Percentiles rank a stretch among this genome's conserved stretches.
These are phyloP conservation scores for Odontothrips loti DNA, from an alignment of 2,888 invertebrate genomes.

Conservation along the genomic window DNA sequence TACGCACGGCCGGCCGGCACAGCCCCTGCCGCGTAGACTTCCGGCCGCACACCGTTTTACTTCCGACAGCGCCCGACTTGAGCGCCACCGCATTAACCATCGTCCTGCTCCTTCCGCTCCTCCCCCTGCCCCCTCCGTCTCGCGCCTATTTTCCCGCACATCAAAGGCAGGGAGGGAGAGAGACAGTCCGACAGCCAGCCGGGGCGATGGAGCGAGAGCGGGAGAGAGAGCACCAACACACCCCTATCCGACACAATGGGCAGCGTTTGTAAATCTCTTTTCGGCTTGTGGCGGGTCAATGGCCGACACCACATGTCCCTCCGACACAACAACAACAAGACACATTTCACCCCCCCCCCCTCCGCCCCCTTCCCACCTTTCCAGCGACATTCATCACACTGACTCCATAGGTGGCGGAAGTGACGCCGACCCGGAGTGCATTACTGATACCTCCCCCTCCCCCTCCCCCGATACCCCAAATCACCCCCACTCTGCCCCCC, in stretches of 20 bases:
- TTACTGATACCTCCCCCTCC: neutral
- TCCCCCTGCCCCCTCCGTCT: neutral
- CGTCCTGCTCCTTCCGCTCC: no score
- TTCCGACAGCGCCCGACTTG: no score
- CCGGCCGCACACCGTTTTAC: no score
- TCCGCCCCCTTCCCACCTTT: neutral
- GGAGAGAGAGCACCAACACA: neutral
- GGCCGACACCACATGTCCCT: neutral
- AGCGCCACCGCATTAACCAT: no score
- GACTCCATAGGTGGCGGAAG: neutral
- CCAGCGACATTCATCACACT: neutral
- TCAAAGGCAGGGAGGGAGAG: neutral
- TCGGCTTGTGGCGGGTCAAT: neutral
- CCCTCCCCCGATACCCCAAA: neutral
- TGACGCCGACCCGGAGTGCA: neutral
- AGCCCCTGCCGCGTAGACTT: no score
- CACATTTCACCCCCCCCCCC: no score
- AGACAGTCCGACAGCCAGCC: neutral
- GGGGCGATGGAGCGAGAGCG: neutral
- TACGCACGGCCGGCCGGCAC: no score
- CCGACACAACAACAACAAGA: neutral
- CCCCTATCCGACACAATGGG: neutral
- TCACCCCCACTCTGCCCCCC: neutral
- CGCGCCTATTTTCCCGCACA: neutral
- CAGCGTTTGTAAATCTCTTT: conserved; percentile 4